Percentiles rank a stretch among this genome's conserved stretches.
Evolutionary conservation across 2,797 vertebrate genomes (phyloP).

Genomic region (Kryptolebias ocellatus): DNA sequence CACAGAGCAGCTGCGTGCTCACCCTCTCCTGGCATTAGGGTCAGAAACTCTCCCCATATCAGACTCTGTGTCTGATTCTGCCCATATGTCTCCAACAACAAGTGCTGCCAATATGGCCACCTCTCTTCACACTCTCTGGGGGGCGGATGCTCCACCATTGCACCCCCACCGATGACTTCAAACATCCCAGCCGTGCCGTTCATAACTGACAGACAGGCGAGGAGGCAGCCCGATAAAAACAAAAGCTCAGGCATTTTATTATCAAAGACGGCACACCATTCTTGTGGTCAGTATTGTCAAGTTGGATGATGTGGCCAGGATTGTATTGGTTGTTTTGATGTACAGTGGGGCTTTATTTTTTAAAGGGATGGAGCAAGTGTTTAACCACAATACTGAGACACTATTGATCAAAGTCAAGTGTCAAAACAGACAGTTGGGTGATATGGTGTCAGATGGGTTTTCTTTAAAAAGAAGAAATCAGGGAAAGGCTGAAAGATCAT

Average conservation of each 20-base stretch:
- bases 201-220: conserved; percentile 66
- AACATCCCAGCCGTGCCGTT: conserved; percentile 37
- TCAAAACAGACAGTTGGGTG: conserved; percentile 76
- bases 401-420: conserved; percentile 80
- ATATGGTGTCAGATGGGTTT: conserved; percentile 53
- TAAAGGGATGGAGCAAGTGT: conserved; percentile 69
- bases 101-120: conserved; percentile 71
- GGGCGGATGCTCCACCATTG: conserved; percentile 42
- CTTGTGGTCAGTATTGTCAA: conserved; percentile 84
- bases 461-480: conserved; percentile 40
- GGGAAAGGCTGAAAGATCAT: conserved; percentile 14
- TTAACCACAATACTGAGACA: conserved; percentile 70
- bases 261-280: conserved; percentile 72
- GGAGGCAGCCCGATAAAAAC: conserved; percentile 70
- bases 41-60: conserved; percentile 35
- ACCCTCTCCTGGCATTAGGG: conserved; percentile 29
- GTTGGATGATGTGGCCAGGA: conserved; percentile 71
- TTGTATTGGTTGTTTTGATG: conserved; percentile 76
- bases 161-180: conserved; percentile 58
- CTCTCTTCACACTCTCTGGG: conserved; percentile 42
- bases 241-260: conserved; percentile 67
- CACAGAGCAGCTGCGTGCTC: conserved; percentile 42
- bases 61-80: conserved; percentile 58
- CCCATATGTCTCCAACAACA: conserved; percentile 67
- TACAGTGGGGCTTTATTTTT: conserved; percentile 70